A percentile compares a stretch with the other conserved stretches of the same genome.
Evolutionary conservation across 1,140 invertebrate species (phyloP).

Genomic region (Mamestra configurata): DNA sequence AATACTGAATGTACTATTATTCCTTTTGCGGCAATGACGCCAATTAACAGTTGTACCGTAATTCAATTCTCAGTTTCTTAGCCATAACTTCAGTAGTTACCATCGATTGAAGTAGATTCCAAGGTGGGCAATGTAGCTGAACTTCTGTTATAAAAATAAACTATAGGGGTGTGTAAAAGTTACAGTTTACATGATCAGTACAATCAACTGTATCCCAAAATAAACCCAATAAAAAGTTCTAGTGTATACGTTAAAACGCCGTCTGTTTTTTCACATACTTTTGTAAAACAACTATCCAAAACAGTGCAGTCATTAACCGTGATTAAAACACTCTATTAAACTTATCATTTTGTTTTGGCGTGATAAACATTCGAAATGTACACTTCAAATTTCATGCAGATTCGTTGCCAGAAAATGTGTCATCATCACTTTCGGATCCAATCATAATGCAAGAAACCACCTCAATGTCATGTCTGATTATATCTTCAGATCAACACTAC

Average conservation of each 20-base stretch:
- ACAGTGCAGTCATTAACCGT: constrained; percentile 3
- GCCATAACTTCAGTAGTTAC: not conserved
- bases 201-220: constrained; percentile 25
- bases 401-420: constrained; percentile 18
- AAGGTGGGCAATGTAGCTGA: not conserved
- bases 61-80: not conserved
- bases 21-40: not conserved
- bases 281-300: not conserved
- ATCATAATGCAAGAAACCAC: constrained; percentile 37
- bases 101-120: too few relatives aligned
- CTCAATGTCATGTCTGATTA: constrained; percentile 31
- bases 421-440: constrained; percentile 28
- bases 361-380: constrained; percentile 13
- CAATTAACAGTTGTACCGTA: not conserved
- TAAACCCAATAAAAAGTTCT: not conserved
- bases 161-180: not conserved
- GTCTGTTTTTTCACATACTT: constrained; percentile 20
- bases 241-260: not conserved
- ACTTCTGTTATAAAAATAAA: constrained; percentile 3
- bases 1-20: not conserved
- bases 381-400: constrained; percentile 7
- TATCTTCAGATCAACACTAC: constrained; percentile 56
- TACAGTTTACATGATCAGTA: constrained; percentile 12
- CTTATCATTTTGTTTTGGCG: constrained; percentile 27
- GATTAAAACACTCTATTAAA: not conserved